These are phyloP conservation scores for Scotopteryx bipunctaria DNA, from an alignment of 2,888 invertebrate species.

Conservation along the genomic window DNA sequence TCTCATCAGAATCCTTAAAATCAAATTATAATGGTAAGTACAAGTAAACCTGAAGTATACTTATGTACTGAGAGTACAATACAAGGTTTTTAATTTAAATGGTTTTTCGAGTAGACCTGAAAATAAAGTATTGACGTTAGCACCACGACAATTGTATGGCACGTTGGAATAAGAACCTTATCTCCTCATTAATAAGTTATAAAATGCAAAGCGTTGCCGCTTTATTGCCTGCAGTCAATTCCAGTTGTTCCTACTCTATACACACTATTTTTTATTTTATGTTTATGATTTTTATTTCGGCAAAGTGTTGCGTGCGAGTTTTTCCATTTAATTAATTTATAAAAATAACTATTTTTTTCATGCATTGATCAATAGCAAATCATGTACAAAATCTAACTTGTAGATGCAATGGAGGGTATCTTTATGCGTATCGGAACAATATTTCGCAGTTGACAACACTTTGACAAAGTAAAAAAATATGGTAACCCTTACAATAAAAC, in stretches of 20 bases:
- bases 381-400: conserved; percentile 20
- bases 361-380: conserved; percentile 14
- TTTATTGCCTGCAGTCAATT: conserved; percentile 67
- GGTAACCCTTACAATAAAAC: conserved; percentile 24
- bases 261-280: conserved; percentile 26
- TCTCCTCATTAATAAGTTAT: conserved; percentile 39
- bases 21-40: too few species aligned
- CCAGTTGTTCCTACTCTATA: conserved; percentile 47
- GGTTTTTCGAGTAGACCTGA: conserved; percentile 11
- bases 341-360: background rate
- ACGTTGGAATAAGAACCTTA: conserved; percentile 58
- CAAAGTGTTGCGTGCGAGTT: conserved; percentile 16
- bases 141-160: conserved; percentile 63
- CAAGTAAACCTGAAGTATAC: too few species aligned
- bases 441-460: conserved; percentile 9
- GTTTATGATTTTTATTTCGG: conserved; percentile 20
- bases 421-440: conserved; percentile 14
- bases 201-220: conserved; percentile 54
- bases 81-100: too few species aligned
- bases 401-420: conserved; percentile 21
- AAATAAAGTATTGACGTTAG: conserved; percentile 48
- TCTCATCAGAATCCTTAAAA: too few species aligned
- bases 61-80: too few species aligned
- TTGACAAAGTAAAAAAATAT: conserved; percentile 12
- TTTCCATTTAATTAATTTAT: background rate